phyloP scores from a whole-genome alignment of 2,113 vertebrate genomes.

The Acrocephalus arundinaceus region DNA sequence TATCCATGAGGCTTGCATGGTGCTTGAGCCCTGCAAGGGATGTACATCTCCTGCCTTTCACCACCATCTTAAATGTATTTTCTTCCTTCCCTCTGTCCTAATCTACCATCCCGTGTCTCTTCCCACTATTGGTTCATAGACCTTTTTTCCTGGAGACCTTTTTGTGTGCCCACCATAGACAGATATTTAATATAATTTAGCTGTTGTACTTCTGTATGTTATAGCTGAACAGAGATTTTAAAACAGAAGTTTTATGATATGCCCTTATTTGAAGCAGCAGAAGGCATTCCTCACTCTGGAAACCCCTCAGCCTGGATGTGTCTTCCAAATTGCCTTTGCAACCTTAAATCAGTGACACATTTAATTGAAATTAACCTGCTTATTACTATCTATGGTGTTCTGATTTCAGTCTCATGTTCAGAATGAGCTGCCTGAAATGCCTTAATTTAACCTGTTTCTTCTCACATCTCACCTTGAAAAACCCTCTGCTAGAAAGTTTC shows the following conservation, averaged over 20 bases:
- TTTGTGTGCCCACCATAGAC: rapidly evolving
- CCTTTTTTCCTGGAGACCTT: not conserved
- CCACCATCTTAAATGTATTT: not conserved
- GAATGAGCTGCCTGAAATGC: not conserved
- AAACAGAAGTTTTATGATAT: not conserved
- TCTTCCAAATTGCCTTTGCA: not conserved
- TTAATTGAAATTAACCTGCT: not conserved
- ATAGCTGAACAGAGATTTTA: not conserved
- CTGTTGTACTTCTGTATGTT: not conserved
- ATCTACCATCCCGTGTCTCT: not conserved
- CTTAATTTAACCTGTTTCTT: not conserved
- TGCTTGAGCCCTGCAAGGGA: not conserved
- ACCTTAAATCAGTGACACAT: not conserved
- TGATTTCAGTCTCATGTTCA: not conserved
- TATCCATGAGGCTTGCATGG: not conserved
- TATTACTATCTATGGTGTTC: not conserved
- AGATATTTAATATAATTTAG: not conserved
- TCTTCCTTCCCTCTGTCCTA: not conserved
- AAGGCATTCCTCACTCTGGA: not conserved
- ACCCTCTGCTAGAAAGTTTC: not conserved
- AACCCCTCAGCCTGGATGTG: not conserved
- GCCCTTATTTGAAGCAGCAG: not conserved
- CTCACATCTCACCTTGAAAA: not conserved
- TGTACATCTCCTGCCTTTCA: not conserved
- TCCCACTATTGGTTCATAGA: rapidly evolving